Percentiles rank a stretch among this genome's conserved stretches.
phyloP scores from a whole-genome alignment of 53 echinoderm and acorn worm genomes.

The Temnopleurus reevesii region DNA sequence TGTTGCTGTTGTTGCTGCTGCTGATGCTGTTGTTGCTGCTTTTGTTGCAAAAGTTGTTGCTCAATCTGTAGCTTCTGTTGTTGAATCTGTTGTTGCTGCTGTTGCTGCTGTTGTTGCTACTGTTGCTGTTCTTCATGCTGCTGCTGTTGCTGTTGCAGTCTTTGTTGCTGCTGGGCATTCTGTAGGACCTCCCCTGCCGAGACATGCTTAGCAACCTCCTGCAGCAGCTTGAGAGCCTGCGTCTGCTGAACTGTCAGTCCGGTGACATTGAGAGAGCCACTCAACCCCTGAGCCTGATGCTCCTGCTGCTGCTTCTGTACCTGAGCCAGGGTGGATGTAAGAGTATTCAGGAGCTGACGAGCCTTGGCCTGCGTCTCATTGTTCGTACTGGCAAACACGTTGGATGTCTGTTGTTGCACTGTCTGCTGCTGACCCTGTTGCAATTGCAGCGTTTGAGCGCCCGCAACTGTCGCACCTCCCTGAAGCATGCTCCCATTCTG shows the following conservation, averaged over 20 bases:
- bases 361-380: conserved; percentile 39
- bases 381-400: conserved; percentile 32
- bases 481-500: conserved; percentile 12
- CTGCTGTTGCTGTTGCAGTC: conserved; percentile 9
- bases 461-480: neutral
- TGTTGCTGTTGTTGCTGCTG: neutral
- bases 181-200: conserved; percentile 39
- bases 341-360: conserved; percentile 33
- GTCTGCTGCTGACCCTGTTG: conserved; percentile 26
- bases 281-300: conserved; percentile 53
- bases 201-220: conserved; percentile 86
- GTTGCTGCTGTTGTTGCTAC: conserved; percentile 52
- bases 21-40: conserved; percentile 13
- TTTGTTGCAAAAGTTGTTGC: neutral
- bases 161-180: neutral
- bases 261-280: conserved; percentile 7
- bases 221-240: conserved; percentile 78
- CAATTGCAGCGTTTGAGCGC: neutral
- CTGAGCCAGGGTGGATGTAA: conserved; percentile 46
- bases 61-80: conserved; percentile 5
- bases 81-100: neutral
- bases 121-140: conserved; percentile 31
- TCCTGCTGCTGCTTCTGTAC: conserved; percentile 56
- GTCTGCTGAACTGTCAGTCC: conserved; percentile 60
- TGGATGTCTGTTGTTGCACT: neutral